Evolutionary conservation across 2,797 vertebrate species (phyloP), one percentile per base, ranked within the genome.

Genomic region (Chloroceryle inda): DNA sequence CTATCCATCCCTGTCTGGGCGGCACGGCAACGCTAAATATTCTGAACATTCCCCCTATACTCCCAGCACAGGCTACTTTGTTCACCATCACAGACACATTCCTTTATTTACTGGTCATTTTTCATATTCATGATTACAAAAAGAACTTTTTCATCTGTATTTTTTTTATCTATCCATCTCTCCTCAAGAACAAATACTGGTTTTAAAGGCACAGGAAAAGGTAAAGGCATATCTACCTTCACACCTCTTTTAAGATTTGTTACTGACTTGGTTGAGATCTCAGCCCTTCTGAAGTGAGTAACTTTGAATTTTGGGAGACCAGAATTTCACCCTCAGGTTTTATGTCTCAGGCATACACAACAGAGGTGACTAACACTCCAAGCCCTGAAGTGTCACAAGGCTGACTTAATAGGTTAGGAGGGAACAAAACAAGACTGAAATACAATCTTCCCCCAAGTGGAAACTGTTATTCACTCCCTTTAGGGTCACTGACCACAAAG

Each of bases 341-440:
- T 82, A 88, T 16, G 44, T 77, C 77, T 88, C 55, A 50, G 38
- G 64, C 13, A 1, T 55, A 74, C 52, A 88, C 40, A 92, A 78
- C 74, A 90, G 74, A 95, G 94, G 74, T 95, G 93, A 96, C 93
- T 95, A 95, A 95, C 49, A 64, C 78, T 71, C 47, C 0, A 4
- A 92, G 74, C 31, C 77, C 93, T 61, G 18, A 93, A 93, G 82
- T 85, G 53, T 94, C 85, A 96, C 61, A 64, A 78, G 93, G 88
- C 80, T 90, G 88, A 93, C 77, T 95, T 96, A 94, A 95, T 58
- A 91, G 90, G 74, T 42, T 73, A 89, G 89, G 83, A 97, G 73
- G 89, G 62, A 96, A 94, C 82, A 96, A 95, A 95, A 89, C 85
- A 87, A 74, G 67, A 74, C 63, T 47, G 89, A 95, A 96, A 95